phyloP scores from a whole-genome alignment of 2,797 vertebrate species.

The Gobionotothen gibberifrons region DNA sequence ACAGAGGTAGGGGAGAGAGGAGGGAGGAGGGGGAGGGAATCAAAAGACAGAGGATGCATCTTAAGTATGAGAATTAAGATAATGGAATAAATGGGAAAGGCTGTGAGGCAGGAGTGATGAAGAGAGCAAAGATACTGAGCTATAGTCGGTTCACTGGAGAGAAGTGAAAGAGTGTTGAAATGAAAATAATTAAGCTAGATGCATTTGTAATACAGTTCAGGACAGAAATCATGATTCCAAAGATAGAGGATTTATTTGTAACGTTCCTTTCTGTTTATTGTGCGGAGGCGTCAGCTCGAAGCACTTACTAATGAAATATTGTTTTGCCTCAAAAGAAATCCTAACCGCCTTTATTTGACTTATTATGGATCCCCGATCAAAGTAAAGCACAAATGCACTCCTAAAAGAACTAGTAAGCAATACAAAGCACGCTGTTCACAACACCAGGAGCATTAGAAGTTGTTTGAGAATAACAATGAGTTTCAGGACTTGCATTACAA shows the following conservation, averaged over 20 bases:
- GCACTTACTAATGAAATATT: slow-evolving; percentile 41
- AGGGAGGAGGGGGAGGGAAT: slow-evolving; percentile 34
- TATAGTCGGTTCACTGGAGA: slow-evolving; percentile 9
- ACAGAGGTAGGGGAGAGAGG: slow-evolving; percentile 54
- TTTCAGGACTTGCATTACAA: slow-evolving; percentile 29
- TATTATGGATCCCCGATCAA: slow-evolving; percentile 40
- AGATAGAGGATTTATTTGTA: slow-evolving; percentile 22
- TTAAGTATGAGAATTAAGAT: slow-evolving; percentile 69
- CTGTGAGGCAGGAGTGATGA: slow-evolving; percentile 19
- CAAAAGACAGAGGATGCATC: slow-evolving; percentile 70
- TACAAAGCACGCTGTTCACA: slow-evolving; percentile 12
- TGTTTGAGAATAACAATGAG: slow-evolving; percentile 22
- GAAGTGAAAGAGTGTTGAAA: not conserved
- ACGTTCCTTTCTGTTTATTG: slow-evolving; percentile 25
- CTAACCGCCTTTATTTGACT: slow-evolving; percentile 41
- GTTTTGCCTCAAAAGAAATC: slow-evolving; percentile 32
- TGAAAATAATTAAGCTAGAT: slow-evolving; percentile 8
- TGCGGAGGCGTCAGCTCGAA: slow-evolving; percentile 12
- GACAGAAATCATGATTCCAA: slow-evolving; percentile 7
- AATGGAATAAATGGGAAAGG: slow-evolving; percentile 28
- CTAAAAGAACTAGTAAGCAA: slow-evolving; percentile 22
- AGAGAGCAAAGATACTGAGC: slow-evolving; percentile 18
- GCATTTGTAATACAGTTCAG: slow-evolving; percentile 8
- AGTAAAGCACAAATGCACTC: slow-evolving; percentile 30
- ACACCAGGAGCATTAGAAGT: not conserved